Evolutionary conservation across 2,888 invertebrate genomes (phyloP).

Genomic region (Meliscaeva auricollis): DNA sequence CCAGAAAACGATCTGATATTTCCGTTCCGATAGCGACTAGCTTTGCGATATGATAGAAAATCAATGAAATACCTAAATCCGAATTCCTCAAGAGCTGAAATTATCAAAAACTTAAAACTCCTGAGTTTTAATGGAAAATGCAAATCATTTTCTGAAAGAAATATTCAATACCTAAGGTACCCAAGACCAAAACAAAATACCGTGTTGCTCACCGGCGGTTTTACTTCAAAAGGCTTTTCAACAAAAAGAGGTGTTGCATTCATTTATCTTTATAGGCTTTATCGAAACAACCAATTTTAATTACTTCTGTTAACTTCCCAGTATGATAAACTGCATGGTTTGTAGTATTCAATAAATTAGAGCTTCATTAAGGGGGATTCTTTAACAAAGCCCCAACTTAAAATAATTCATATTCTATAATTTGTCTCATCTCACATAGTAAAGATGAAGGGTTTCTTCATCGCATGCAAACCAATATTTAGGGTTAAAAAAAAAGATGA

Average conservation of each 20-base stretch:
- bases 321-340: background rate
- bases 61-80: no score
- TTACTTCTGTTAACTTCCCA: background rate
- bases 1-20: no score
- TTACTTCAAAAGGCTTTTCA: background rate
- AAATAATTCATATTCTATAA: background rate
- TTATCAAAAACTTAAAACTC: no score
- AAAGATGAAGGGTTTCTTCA: no score
- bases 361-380: background rate
- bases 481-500: background rate
- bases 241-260: background rate
- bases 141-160: no score
- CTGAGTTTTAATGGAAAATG: no score
- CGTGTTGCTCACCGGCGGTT: no score
- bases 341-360: background rate
- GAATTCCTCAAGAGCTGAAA: no score
- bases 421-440: background rate
- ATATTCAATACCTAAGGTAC: no score
- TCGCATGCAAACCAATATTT: slow-evolving; percentile 37
- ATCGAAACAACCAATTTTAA: background rate
- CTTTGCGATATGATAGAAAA: no score
- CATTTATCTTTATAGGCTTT: slow-evolving; percentile 1
- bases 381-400: background rate
- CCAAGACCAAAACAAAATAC: no score
- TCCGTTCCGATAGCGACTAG: no score